Evolutionary conservation across 2,888 invertebrate genomes (phyloP).

Genomic region (Drosophila percnosoma): DNA sequence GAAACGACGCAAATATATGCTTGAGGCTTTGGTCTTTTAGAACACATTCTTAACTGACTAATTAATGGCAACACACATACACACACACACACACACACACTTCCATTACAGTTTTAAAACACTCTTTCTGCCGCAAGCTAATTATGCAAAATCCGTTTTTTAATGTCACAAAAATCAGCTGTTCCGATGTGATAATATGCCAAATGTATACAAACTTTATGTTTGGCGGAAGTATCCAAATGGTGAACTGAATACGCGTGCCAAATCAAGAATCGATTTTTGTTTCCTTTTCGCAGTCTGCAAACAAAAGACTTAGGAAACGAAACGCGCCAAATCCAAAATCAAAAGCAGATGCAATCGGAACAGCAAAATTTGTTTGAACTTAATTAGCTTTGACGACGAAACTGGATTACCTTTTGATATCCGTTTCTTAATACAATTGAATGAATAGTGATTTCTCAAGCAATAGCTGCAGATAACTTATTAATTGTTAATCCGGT

Average conservation of each 20-base stretch:
- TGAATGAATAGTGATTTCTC: background rate
- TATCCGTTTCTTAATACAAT: background rate
- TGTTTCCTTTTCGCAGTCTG: slow-evolving; percentile 60
- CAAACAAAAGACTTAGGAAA: slow-evolving; percentile 75
- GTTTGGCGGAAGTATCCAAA: slow-evolving; percentile 58
- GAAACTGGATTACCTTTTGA: slow-evolving; percentile 9
- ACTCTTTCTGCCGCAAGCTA: background rate
- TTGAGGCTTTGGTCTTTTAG: background rate
- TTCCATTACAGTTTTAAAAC: background rate
- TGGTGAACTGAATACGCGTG: slow-evolving; percentile 44
- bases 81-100: background rate
- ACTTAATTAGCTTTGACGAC: slow-evolving; percentile 2
- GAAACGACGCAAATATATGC: slow-evolving; percentile 20
- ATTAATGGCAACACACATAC: background rate
- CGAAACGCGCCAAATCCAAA: slow-evolving; percentile 58
- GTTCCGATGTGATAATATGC: background rate
- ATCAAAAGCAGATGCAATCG: slow-evolving; percentile 23
- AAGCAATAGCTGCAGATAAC: background rate
- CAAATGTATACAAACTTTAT: background rate
- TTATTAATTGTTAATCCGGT: slow-evolving; percentile 27
- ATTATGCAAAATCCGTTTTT: background rate
- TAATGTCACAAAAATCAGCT: background rate
- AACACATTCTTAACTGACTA: background rate
- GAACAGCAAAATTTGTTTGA: background rate
- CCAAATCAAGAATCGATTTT: slow-evolving; percentile 66